These are phyloP conservation scores for Ganaspis brasiliensis DNA, from an alignment of 2,888 invertebrate species.

Conservation along the genomic window DNA sequence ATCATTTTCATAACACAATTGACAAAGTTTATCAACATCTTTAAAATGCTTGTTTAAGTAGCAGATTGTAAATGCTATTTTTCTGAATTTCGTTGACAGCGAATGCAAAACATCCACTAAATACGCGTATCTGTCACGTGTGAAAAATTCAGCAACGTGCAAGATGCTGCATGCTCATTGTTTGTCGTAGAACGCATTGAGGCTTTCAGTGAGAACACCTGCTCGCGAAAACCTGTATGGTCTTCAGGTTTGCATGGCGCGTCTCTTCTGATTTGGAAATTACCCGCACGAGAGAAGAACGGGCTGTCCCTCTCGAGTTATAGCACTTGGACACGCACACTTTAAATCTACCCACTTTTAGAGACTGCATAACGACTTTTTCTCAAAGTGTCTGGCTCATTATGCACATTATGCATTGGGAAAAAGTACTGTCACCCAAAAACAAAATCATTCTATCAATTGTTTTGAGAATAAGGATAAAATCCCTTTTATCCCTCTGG, in stretches of 20 bases:
- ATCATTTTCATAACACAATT: too few relatives aligned
- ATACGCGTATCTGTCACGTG: neutral
- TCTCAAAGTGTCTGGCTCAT: conserved; percentile 13
- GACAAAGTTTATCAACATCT: too few relatives aligned
- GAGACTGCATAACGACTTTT: conserved; percentile 18
- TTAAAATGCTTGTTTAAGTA: neutral
- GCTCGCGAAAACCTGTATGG: conserved; percentile 41
- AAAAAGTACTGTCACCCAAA: neutral
- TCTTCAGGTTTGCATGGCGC: conserved; percentile 39
- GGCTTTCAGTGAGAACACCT: conserved; percentile 36
- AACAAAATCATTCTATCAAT: neutral
- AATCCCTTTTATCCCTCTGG: too few relatives aligned
- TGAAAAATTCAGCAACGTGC: neutral
- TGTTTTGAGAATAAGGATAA: too few relatives aligned
- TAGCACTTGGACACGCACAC: conserved; percentile 34
- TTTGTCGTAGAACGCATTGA: conserved; percentile 13
- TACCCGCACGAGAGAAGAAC: conserved; percentile 48
- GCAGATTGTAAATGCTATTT: neutral
- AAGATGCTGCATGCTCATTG: conserved; percentile 33
- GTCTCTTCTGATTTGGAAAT: conserved; percentile 49
- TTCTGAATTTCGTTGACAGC: neutral
- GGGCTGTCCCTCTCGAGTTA: conserved; percentile 53
- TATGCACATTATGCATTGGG: conserved; percentile 5
- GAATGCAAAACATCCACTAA: neutral
- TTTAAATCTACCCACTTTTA: conserved; percentile 35